A percentile compares a stretch with the other conserved stretches of the same genome.
phyloP scores from a whole-genome alignment of 92 coral and sea anemone genomes.

The Phenganax marumi region DNA sequence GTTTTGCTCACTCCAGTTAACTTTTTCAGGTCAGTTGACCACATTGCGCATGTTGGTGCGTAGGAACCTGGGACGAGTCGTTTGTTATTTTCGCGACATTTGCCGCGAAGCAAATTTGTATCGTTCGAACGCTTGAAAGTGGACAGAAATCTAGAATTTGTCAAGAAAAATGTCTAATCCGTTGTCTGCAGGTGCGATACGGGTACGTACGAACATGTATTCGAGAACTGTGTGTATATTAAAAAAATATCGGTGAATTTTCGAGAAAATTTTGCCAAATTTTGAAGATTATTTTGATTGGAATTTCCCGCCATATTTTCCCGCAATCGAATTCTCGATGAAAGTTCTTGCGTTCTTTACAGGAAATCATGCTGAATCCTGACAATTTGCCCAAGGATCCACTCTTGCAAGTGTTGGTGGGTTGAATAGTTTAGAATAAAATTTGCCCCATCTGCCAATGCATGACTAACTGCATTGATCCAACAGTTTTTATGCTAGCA shows the following conservation, averaged over 20 bases:
- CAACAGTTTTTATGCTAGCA: too few relatives aligned
- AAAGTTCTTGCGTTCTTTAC: slow-evolving; percentile 27
- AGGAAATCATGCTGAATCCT: slow-evolving; percentile 71
- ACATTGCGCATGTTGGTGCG: too few relatives aligned
- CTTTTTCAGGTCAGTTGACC: too few relatives aligned
- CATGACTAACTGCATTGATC: not conserved
- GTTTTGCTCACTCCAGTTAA: too few relatives aligned
- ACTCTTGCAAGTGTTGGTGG: slow-evolving; percentile 80
- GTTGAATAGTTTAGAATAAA: slow-evolving; percentile 13
- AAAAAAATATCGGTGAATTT: not conserved
- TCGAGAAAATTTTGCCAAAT: not conserved
- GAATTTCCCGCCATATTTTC: not conserved
- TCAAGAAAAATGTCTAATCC: slow-evolving; percentile 10
- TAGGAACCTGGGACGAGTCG: too few relatives aligned
- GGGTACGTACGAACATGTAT: slow-evolving; percentile 15
- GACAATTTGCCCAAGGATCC: slow-evolving; percentile 81
- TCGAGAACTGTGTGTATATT: not conserved
- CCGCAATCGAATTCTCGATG: not conserved
- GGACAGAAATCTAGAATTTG: not conserved
- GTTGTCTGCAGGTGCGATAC: slow-evolving; percentile 23
- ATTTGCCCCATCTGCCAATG: not conserved
- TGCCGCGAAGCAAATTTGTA: too few relatives aligned
- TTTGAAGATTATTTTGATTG: not conserved
- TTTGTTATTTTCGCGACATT: too few relatives aligned
- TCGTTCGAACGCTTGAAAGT: too few relatives aligned